Evolutionary conservation across 1,140 invertebrate species (phyloP), one percentile per base, ranked within the genome.

Genomic region (Pseudomyrmex dendroicus): DNA sequence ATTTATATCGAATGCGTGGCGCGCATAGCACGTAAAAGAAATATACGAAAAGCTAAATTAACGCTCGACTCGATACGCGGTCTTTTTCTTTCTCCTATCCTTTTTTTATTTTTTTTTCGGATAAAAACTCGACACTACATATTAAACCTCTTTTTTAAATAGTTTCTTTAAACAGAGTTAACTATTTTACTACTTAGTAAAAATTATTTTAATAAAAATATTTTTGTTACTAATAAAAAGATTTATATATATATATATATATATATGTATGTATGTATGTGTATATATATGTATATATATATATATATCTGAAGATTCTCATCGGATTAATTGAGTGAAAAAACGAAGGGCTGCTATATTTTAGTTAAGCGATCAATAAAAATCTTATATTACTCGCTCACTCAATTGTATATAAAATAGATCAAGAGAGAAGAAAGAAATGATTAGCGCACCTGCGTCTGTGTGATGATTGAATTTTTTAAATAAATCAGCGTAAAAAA

Each of bases 21-120:
- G 52, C 15, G 17, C 63, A 8, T 35, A 35, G 35, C 35, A 52
- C 13, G 20, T 12, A 15, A 20, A 35, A 8, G 50, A 20, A 72
- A 80, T 35, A 80, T 78, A 48, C 44, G 54, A 57, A 22, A 59
- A 78, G 44, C 12, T 57, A 50, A 61, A 72, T 80, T 59, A 72
- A 59, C 15, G 10, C 20, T 61, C 25, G 10, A 20, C 44, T 25
- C 13, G 25, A 20, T 5, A 20, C 17, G 64, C 63, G 13, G 1
- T 25, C 13, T 46, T 35, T 7, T 15, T 8, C 46, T 44, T 3
- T 35, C 13, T n/a, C 10, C 12, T 7, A 13, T 59, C 50, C n/a
- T 78, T n/a, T 13, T 70, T 70, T 59, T 48, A 52, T 54, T 8
- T 8, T 8, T 22, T 5, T 22, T 5, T 35, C 22, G 50, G 15